Evolutionary conservation across 2,797 vertebrate genomes (phyloP).

Genomic region (Darevskia nairensis): DNA sequence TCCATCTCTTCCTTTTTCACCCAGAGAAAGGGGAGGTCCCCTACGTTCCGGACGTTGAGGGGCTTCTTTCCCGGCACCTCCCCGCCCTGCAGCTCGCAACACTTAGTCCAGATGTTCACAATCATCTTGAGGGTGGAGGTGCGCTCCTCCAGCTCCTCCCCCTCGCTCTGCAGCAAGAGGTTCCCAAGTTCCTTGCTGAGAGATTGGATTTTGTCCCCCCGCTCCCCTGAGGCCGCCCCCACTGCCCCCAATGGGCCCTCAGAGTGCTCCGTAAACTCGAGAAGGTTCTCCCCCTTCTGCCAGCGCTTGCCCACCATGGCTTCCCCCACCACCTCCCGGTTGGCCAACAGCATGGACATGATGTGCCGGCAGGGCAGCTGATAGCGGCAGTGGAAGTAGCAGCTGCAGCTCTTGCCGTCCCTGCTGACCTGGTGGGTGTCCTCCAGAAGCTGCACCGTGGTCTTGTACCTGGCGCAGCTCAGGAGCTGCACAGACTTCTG

Average conservation of each 20-base stretch:
- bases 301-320: constrained; percentile 70
- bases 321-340: constrained; percentile 57
- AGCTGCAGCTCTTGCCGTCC: constrained; percentile 67
- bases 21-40: constrained; percentile 71
- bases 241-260: neutral
- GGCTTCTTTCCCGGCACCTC: neutral
- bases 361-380: constrained; percentile 73
- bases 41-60: constrained; percentile 39
- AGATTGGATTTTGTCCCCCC: constrained; percentile 55
- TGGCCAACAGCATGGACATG: constrained; percentile 66
- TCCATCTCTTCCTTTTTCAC: constrained; percentile 67
- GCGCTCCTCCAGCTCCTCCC: constrained; percentile 65
- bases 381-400: constrained; percentile 67
- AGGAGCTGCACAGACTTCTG: constrained; percentile 70
- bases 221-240: neutral
- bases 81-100: constrained; percentile 28
- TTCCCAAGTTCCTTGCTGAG: constrained; percentile 72
- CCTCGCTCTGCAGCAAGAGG: constrained; percentile 70
- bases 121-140: constrained; percentile 65
- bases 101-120: constrained; percentile 66
- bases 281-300: constrained; percentile 65
- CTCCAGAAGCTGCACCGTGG: constrained; percentile 69
- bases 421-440: constrained; percentile 67
- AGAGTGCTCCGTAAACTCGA: constrained; percentile 1
- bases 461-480: constrained; percentile 5